Conservation (phyloP, 2,888 invertebrate genomes). For the Chrysolina americana region DNA sequence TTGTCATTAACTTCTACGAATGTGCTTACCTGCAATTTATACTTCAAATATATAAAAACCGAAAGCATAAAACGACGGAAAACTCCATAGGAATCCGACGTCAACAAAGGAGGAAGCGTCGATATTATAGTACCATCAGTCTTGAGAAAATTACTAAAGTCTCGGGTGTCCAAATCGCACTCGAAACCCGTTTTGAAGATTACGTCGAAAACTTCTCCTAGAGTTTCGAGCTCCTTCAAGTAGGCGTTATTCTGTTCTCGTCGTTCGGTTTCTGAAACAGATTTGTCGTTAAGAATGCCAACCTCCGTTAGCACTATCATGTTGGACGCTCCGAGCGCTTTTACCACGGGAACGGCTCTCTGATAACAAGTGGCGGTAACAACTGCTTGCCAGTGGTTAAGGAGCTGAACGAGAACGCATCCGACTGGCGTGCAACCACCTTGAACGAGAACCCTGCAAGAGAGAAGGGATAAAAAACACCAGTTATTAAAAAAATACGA, state of each 20-base stretch:
- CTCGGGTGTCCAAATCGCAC: constrained; percentile 53
- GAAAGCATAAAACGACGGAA: constrained; percentile 70
- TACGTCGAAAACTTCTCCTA: constrained; percentile 62
- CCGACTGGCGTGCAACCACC: constrained; percentile 75
- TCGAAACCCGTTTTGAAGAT: constrained; percentile 62
- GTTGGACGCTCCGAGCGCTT: constrained; percentile 73
- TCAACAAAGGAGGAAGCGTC: constrained; percentile 69
- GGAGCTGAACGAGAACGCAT: constrained; percentile 74
- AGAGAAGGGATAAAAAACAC: not conserved
- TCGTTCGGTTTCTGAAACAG: constrained; percentile 35
- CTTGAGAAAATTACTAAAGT: constrained; percentile 58
- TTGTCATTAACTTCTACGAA: not conserved
- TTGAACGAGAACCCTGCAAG: constrained; percentile 72
- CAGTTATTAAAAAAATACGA: too few relatives aligned
- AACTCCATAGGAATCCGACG: constrained; percentile 72
- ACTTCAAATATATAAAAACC: constrained; percentile 68
- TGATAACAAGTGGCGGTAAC: constrained; percentile 72
- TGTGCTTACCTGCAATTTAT: constrained; percentile 67
- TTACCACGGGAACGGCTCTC: constrained; percentile 72
- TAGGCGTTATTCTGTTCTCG: constrained; percentile 41
- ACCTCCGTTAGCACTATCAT: constrained; percentile 68
- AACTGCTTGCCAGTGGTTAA: constrained; percentile 73
- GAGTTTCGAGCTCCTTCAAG: constrained; percentile 61
- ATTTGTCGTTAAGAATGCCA: constrained; percentile 49
- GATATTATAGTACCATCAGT: constrained; percentile 66